phyloP scores from a whole-genome alignment of 2,888 invertebrate species.

The Drosophila pegasa region DNA sequence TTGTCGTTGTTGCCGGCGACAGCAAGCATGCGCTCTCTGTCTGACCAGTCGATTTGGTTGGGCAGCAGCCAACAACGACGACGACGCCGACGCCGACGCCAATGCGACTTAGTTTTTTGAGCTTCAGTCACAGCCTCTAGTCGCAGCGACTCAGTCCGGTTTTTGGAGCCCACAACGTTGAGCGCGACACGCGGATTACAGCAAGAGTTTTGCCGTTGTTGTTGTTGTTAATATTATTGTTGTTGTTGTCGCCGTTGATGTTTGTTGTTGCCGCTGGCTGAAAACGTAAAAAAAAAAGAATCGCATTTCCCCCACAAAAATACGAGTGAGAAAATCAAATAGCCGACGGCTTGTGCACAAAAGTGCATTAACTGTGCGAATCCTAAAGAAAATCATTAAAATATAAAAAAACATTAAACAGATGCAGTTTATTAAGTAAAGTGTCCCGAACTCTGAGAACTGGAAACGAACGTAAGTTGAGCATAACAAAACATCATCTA shows the following conservation, averaged over 20 bases:
- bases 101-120: slow-evolving; percentile 37
- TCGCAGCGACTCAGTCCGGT: slow-evolving; percentile 78
- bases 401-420: slow-evolving; percentile 26
- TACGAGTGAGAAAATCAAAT: slow-evolving; percentile 51
- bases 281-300: slow-evolving; percentile 22
- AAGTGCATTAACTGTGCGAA: slow-evolving; percentile 54
- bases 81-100: slow-evolving; percentile 31
- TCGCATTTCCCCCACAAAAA: slow-evolving; percentile 53
- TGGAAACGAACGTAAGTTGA: slow-evolving; percentile 43
- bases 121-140: slow-evolving; percentile 53
- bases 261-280: slow-evolving; percentile 23
- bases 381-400: slow-evolving; percentile 11
- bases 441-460: slow-evolving; percentile 7
- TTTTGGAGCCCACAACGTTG: slow-evolving; percentile 79
- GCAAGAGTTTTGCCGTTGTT: slow-evolving; percentile 16
- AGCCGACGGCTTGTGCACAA: slow-evolving; percentile 59
- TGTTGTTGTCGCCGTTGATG: slow-evolving; percentile 27
- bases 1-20: slow-evolving; percentile 55
- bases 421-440: slow-evolving; percentile 34
- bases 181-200: slow-evolving; percentile 67
- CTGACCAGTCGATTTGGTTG: slow-evolving; percentile 56
- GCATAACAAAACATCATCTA: slow-evolving; percentile 6
- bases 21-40: slow-evolving; percentile 79
- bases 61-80: slow-evolving; percentile 11
- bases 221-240: slow-evolving; percentile 2